phyloP scores from a whole-genome alignment of 2,797 vertebrate genomes.

The Allobates femoralis region DNA sequence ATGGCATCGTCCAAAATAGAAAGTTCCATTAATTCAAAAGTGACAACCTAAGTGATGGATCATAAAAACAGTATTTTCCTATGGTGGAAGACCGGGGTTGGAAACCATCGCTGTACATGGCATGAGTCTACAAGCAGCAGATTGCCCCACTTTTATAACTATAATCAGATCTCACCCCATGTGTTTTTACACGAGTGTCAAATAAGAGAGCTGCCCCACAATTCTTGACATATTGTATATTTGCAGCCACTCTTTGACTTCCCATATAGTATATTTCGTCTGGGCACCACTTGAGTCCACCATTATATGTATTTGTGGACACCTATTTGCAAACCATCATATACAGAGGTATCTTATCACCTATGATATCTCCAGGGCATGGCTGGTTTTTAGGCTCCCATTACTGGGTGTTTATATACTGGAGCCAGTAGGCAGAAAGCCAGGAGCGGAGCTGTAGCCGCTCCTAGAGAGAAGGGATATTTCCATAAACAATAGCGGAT shows the following conservation, averaged over 20 bases:
- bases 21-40: too few relatives aligned
- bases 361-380: neutral
- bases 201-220: neutral
- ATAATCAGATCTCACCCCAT: too few relatives aligned
- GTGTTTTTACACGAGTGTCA: neutral
- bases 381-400: neutral
- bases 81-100: too few relatives aligned
- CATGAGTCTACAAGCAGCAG: too few relatives aligned
- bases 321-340: neutral
- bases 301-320: neutral
- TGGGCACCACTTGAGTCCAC: too few relatives aligned
- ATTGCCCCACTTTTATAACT: too few relatives aligned
- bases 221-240: neutral
- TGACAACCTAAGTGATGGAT: too few relatives aligned
- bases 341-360: neutral
- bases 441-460: constrained; percentile 3
- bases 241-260: neutral
- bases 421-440: constrained; percentile 49
- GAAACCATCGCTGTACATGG: too few relatives aligned
- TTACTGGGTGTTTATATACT: constrained; percentile 46
- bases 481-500: constrained; percentile 56
- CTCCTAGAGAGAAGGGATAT: constrained; percentile 50
- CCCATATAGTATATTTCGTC: neutral
- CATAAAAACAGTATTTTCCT: too few relatives aligned
- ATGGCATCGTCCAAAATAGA: too few relatives aligned